A percentile compares a stretch with the other conserved stretches of the same genome.
Conservation (phyloP, 2,888 invertebrate genomes). For the Torymus tubicola region DNA sequence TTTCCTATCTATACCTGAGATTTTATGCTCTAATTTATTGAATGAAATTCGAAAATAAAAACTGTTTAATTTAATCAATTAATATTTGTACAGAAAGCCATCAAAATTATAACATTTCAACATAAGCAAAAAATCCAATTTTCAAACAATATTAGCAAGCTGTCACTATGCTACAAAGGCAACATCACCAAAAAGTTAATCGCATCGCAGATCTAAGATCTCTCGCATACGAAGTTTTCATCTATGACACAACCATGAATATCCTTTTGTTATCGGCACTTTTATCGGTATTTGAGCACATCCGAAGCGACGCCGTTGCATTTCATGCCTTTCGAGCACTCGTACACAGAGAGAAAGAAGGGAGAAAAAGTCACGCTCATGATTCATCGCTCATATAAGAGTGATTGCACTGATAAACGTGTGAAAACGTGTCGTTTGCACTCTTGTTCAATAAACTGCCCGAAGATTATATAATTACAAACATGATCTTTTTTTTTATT, state of each 20-base stretch:
- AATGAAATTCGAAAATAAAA: too few species aligned
- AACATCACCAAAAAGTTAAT: constrained; percentile 36
- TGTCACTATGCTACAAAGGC: constrained; percentile 1
- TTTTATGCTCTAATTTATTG: too few species aligned
- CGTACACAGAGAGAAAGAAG: constrained; percentile 30
- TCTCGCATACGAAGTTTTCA: constrained; percentile 37
- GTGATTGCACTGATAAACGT: constrained; percentile 18
- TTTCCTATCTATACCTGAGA: too few species aligned
- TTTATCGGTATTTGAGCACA: constrained; percentile 43
- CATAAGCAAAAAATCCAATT: constrained; percentile 32
- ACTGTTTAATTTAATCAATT: too few species aligned
- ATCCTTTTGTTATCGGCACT: constrained; percentile 56
- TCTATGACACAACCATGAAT: constrained; percentile 47
- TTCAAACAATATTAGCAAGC: constrained; percentile 31
- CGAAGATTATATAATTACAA: constrained; percentile 26
- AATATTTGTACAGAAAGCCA: background rate
- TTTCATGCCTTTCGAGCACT: constrained; percentile 35
- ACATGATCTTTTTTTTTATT: constrained; percentile 20
- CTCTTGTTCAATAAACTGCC: constrained; percentile 12
- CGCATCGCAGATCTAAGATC: constrained; percentile 38
- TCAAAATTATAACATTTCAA: background rate
- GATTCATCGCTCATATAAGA: background rate
- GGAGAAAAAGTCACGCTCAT: constrained; percentile 17
- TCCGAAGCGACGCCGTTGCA: constrained; percentile 46
- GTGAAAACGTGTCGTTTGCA: background rate